Percentiles rank a stretch among this genome's conserved stretches.
phyloP scores from a whole-genome alignment of 53 echinoderm and acorn worm species.

The Glandiceps talaboti region DNA sequence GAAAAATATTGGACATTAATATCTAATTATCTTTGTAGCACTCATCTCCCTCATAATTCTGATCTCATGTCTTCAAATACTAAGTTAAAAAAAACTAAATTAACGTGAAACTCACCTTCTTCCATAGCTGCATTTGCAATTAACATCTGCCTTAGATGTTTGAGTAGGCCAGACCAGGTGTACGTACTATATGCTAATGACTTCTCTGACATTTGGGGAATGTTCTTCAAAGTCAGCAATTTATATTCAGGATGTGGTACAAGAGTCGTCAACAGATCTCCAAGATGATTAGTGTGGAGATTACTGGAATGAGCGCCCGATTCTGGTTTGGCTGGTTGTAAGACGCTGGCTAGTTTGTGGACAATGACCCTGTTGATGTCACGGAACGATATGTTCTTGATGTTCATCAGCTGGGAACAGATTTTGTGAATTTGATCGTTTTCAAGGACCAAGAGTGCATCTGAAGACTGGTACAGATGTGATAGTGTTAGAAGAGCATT shows the following conservation, averaged over 20 bases:
- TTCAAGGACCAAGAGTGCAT: conserved; percentile 70
- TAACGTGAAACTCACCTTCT: conserved; percentile 89
- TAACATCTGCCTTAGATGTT: conserved; percentile 80
- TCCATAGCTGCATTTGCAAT: conserved; percentile 60
- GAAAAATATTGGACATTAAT: too few relatives aligned
- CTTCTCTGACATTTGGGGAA: conserved; percentile 69
- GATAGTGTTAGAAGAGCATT: conserved; percentile 82
- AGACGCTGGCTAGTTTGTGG: conserved; percentile 33
- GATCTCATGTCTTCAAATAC: too few relatives aligned
- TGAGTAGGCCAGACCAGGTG: conserved; percentile 70
- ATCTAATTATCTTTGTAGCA: too few relatives aligned
- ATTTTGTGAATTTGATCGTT: conserved; percentile 65
- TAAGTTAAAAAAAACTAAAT: too few relatives aligned
- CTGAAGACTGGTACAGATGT: conserved; percentile 68
- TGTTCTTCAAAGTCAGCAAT: conserved; percentile 64
- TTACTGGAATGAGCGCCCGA: background rate
- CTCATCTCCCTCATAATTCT: too few relatives aligned
- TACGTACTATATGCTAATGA: conserved; percentile 78
- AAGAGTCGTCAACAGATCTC: conserved; percentile 45
- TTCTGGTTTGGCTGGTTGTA: conserved; percentile 35
- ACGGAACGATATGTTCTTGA: conserved; percentile 53
- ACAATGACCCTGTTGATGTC: conserved; percentile 89
- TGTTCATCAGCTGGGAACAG: conserved; percentile 30
- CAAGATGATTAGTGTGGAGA: conserved; percentile 19
- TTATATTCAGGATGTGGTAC: conserved; percentile 93